Base-by-base conservation (phyloP, 2,797 vertebrate species). In the Taenioides sp. region DNA sequence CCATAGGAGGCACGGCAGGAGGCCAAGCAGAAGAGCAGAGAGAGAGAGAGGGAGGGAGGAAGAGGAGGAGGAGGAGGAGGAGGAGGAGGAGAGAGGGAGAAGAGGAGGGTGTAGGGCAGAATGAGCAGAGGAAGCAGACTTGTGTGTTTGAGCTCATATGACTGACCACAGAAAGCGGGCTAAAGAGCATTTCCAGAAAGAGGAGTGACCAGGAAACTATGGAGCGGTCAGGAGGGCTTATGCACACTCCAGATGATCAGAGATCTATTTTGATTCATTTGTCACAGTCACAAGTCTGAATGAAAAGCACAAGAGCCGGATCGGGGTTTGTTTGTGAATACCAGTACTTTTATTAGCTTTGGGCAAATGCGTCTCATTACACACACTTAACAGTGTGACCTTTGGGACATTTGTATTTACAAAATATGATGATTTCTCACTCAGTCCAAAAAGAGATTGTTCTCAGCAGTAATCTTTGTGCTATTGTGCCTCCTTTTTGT, bases 1-100 rank as follows among this genome's bases (percentile, higher is more conserved):
- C 81, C 78, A 70, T 74, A 75, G 67, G 71, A 83, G 76, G 83
- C 66, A 80, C 67, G 82, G 79, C 85, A 78, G 79, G 59, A 34
- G 59, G 28, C 14, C 57, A 59, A 25, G 28, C 17, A 20, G 20
- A 17, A 31, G 58, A 27, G 14, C 25, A 60, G 25, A 34, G 7
- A 59, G 25, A 18, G 16, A 2, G 57, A 58, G 57, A 28, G 82
- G 11, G 54, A 12, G 22, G 18, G 57, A 25, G 4, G 25, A 16
- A 1, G 3, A 0, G 14, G 23, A 59, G 25, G 10, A 25, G n/a
- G n/a, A n/a, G n/a, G n/a, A n/a, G n/a, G 23, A 27, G 52, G 52
- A 54, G 52, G 23, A 1, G 23, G 1, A 16, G 43, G 43, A 17
- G 2, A 47, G 43, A 47, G 43, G 43, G 12, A 47, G 14, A 14